Evolutionary conservation across 1,140 invertebrate species (phyloP).

Genomic region (Holotrichia oblita): DNA sequence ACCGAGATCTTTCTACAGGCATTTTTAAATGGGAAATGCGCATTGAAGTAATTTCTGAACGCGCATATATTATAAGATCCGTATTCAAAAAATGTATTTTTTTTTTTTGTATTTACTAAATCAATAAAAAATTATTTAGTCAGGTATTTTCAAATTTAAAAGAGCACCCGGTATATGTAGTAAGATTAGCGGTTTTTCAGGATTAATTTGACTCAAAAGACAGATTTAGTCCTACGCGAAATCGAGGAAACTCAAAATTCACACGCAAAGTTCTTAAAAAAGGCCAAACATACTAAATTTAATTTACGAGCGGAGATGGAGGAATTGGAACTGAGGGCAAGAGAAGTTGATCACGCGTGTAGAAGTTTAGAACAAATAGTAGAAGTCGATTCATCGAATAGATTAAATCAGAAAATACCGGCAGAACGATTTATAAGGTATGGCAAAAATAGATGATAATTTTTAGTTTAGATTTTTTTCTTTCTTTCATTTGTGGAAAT

Average conservation of each 20-base stretch:
- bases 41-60: too few species aligned
- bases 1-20: too few species aligned
- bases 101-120: too few species aligned
- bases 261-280: slow-evolving; percentile 48
- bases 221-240: slow-evolving; percentile 53
- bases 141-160: too few species aligned
- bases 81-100: too few species aligned
- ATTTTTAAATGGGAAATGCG: too few species aligned
- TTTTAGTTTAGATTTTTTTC: too few species aligned
- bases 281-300: slow-evolving; percentile 48
- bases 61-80: too few species aligned
- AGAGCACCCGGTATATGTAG: too few species aligned
- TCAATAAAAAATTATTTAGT: too few species aligned
- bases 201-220: slow-evolving; percentile 54
- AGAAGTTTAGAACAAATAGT: slow-evolving; percentile 59
- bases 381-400: slow-evolving; percentile 54
- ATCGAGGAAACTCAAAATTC: slow-evolving; percentile 51
- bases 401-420: slow-evolving; percentile 60
- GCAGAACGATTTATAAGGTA: slow-evolving; percentile 61
- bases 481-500: neutral
- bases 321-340: slow-evolving; percentile 53
- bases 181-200: too few species aligned
- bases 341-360: slow-evolving; percentile 52
- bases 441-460: too few species aligned
- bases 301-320: slow-evolving; percentile 58